Conservation (phyloP, 2,797 vertebrate genomes). For the Rhinatrema bivittatum region DNA sequence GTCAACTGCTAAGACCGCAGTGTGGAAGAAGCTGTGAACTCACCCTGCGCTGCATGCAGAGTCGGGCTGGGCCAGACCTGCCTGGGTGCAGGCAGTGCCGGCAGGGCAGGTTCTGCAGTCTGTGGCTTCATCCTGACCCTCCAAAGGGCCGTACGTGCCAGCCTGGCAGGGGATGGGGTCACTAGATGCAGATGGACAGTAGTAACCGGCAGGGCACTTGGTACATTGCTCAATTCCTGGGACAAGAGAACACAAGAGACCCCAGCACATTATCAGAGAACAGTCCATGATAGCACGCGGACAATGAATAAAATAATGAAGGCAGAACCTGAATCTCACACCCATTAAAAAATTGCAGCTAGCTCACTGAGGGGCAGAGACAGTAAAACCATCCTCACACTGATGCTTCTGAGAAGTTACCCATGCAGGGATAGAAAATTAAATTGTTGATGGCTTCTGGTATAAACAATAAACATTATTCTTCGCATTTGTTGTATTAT, state of each 20-base stretch:
- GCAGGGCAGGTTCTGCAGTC: slow-evolving; percentile 71
- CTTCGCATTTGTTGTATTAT: too few relatives aligned
- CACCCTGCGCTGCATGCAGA: slow-evolving; percentile 71
- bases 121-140: slow-evolving; percentile 66
- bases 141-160: slow-evolving; percentile 66
- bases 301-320: too few relatives aligned
- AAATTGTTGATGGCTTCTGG: too few relatives aligned
- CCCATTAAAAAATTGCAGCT: neutral
- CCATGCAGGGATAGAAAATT: too few relatives aligned
- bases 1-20: too few relatives aligned
- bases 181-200: slow-evolving; percentile 64
- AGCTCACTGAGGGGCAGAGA: too few relatives aligned
- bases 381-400: neutral
- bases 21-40: too few relatives aligned
- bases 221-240: slow-evolving; percentile 68
- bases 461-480: too few relatives aligned
- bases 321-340: neutral
- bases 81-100: slow-evolving; percentile 75
- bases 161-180: slow-evolving; percentile 65
- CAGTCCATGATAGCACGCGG: neutral
- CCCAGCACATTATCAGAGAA: too few relatives aligned
- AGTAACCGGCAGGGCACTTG: slow-evolving; percentile 73
- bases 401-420: neutral
- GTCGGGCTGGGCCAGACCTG: slow-evolving; percentile 69
- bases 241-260: neutral